phyloP scores from a whole-genome alignment of 2,113 vertebrate genomes.

The Amphiprion percula region DNA sequence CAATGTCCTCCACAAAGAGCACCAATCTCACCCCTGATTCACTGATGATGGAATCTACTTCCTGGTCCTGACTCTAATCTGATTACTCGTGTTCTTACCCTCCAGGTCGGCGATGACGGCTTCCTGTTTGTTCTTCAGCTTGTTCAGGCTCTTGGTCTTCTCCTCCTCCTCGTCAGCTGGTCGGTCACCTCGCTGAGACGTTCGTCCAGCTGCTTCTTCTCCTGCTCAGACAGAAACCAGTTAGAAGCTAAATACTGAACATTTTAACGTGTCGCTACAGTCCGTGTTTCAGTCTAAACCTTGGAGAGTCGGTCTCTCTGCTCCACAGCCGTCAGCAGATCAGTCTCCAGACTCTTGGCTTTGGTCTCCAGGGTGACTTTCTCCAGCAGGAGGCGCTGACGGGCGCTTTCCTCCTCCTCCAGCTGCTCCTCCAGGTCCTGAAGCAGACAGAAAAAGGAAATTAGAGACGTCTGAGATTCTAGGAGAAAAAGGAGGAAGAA shows the following conservation, averaged over 20 bases:
- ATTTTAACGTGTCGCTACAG: no score
- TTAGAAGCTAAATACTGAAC: no score
- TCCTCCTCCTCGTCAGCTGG: conserved; percentile 91
- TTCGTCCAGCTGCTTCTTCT: conserved; percentile 90
- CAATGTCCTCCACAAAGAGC: no score
- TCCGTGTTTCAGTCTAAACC: conserved; percentile 69
- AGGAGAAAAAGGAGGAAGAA: no score
- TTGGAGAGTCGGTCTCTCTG: conserved; percentile 89
- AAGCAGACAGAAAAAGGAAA: not conserved
- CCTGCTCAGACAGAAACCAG: conserved; percentile 77
- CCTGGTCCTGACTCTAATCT: no score
- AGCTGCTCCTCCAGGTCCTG: conserved; percentile 93
- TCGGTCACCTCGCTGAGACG: conserved; percentile 89
- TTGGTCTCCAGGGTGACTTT: conserved; percentile 91
- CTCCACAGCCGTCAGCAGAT: conserved; percentile 85
- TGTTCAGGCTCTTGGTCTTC: conserved; percentile 91
- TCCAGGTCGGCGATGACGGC: conserved; percentile 91
- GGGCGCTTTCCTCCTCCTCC: conserved; percentile 90
- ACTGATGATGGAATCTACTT: no score
- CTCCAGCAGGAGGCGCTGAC: conserved; percentile 92
- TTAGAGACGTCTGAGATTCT: no score
- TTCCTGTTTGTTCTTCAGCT: conserved; percentile 92
- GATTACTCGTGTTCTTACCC: conserved; percentile 75
- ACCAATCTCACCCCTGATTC: no score
- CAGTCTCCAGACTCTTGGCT: conserved; percentile 89